Percentiles rank a stretch among this genome's conserved stretches.
These are phyloP conservation scores for Goniozus legneri DNA, from an alignment of 1,140 invertebrate species.

Conservation along the genomic window DNA sequence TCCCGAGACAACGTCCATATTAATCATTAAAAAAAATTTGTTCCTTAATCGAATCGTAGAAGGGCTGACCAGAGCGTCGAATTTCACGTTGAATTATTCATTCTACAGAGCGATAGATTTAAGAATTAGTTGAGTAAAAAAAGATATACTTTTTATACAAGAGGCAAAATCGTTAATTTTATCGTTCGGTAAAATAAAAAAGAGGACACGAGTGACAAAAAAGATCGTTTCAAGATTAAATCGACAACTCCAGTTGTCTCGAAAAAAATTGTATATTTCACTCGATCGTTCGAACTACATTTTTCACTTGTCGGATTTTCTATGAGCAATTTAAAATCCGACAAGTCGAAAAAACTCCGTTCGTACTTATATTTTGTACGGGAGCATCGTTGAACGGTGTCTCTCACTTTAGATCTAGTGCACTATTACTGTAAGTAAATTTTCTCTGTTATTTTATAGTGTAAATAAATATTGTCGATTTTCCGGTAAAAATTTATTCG, in stretches of 20 bases:
- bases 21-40: too few relatives aligned
- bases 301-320: conserved; percentile 6
- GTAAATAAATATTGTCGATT: conserved; percentile 53
- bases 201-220: too few relatives aligned
- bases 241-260: too few relatives aligned
- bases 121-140: not conserved
- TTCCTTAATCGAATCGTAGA: not conserved
- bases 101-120: not conserved
- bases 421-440: conserved; percentile 33
- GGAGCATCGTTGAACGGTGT: too few relatives aligned
- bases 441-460: conserved; percentile 47
- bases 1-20: not conserved
- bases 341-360: too few relatives aligned
- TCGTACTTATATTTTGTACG: too few relatives aligned
- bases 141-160: not conserved
- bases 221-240: too few relatives aligned
- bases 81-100: not conserved
- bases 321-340: not conserved
- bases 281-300: not conserved
- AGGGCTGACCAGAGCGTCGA: not conserved
- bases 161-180: too few relatives aligned
- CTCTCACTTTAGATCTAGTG: too few relatives aligned
- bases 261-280: too few relatives aligned
- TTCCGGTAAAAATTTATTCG: too few relatives aligned
- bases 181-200: too few relatives aligned